Conservation (phyloP, 2,113 vertebrate genomes). For the Leptobrachium ailaonicum region DNA sequence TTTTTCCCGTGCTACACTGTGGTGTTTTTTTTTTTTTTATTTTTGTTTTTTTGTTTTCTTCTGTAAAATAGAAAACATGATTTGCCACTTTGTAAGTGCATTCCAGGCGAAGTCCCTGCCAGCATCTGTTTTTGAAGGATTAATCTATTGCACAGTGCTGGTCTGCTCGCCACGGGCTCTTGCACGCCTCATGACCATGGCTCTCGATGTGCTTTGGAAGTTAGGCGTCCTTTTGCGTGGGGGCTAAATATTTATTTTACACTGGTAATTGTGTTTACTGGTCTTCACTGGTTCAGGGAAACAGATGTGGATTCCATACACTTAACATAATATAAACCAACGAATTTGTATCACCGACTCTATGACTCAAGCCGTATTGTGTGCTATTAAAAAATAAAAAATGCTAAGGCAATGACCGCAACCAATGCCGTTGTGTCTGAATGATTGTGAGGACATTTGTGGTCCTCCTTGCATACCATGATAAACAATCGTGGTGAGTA, state of each 20-base stretch:
- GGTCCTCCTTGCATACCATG: background rate
- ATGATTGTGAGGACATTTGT: background rate
- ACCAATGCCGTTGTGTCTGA: background rate
- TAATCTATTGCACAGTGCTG: constrained; percentile 68
- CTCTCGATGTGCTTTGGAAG: constrained; percentile 57
- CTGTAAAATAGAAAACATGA: constrained; percentile 77
- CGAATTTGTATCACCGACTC: background rate
- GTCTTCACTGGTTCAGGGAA: constrained; percentile 49
- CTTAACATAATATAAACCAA: background rate
- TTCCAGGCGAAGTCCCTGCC: constrained; percentile 81
- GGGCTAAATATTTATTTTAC: constrained; percentile 55
- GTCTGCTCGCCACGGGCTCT: constrained; percentile 66
- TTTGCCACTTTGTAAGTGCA: constrained; percentile 88
- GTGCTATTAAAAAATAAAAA: background rate
- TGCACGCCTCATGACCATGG: constrained; percentile 59
- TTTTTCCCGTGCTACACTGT: constrained; percentile 77
- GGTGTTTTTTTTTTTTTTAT: constrained; percentile 86
- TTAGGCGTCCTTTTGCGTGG: constrained; percentile 50
- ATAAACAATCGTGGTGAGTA: background rate
- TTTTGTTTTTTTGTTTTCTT: constrained; percentile 79
- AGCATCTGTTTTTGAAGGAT: constrained; percentile 80
- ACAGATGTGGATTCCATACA: constrained; percentile 10
- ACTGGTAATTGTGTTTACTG: constrained; percentile 58
- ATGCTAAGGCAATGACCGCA: background rate
- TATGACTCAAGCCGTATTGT: background rate